Evolutionary conservation across 2,797 vertebrate genomes (phyloP), one percentile per base, ranked within the genome.

Genomic region (Lepilemur ruficaudatus): DNA sequence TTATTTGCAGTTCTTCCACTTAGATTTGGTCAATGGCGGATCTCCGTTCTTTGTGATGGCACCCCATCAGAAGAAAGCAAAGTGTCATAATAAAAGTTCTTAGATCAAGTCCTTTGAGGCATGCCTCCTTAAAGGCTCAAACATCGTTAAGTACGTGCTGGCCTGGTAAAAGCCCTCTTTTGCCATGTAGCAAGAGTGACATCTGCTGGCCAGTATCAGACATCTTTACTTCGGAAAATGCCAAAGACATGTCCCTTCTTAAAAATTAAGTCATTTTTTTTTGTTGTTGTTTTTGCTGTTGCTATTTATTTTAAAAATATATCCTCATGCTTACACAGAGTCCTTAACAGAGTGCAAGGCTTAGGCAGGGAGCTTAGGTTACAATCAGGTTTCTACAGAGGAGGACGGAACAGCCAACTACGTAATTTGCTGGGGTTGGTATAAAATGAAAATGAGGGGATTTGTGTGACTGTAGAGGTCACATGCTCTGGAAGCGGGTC

Each of bases 181-280:
- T 85, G 46, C 30, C 28, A 80, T 81, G 97, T 15, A 63, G 65
- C 94, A 96, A 98, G 95, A 59, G 81, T 22, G 98, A 94, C 98
- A 98, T 97, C 98, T 97, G 82, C 93, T 97, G 98, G 98, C 7
- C 80, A 12, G 9, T 96, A 28, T 43, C 15, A 25, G 35, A n/a
- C 81, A 78, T 59, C 81, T 91, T 95, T 95, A 80, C 9, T 38
- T 95, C 90, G 4, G 59, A 97, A 93, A 59, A n/a, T 20, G 10
- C 35, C 13, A 50, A 48, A 43, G 28, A 57, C 3, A 28, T 18
- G 43, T 41, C 55, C 72, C 80, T 75, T 91, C 41, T 89, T 82
- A 88, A 97, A 57, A 87, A 84, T 57, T 28, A 83, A 84, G 75
- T 57, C 15, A 0, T 1, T 57, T 43, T 59, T n/a, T 14, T 48